Conservation (phyloP, 64 coral and sea anemone genomes). For the Actinia tenebrosa region DNA sequence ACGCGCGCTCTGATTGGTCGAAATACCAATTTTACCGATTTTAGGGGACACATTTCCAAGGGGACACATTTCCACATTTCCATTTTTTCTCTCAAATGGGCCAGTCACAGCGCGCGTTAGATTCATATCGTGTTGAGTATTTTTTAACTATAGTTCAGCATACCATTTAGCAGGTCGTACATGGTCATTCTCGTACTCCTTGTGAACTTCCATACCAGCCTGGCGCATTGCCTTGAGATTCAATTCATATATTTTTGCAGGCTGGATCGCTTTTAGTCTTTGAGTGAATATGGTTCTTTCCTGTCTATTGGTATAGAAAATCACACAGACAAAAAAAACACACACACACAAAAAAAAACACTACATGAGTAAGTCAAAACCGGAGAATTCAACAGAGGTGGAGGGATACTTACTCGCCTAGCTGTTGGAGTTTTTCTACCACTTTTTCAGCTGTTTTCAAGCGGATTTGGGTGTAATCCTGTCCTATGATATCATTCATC, state of each 20-base stretch:
- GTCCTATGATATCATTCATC: conserved; percentile 33
- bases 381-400: too few species aligned
- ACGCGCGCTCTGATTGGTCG: too few species aligned
- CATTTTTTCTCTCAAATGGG: too few species aligned
- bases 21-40: too few species aligned
- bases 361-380: too few species aligned
- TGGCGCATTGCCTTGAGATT: conserved; percentile 23
- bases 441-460: conserved; percentile 50
- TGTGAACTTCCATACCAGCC: conserved; percentile 31
- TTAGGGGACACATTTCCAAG: too few species aligned
- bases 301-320: conserved; percentile 17
- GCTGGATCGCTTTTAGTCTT: conserved; percentile 32
- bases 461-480: conserved; percentile 48
- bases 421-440: conserved; percentile 32
- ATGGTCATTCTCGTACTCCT: conserved; percentile 41
- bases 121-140: background rate
- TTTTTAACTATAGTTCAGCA: background rate
- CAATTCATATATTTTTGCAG: conserved; percentile 21
- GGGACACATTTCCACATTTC: too few species aligned
- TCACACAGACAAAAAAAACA: background rate
- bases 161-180: conserved; percentile 54
- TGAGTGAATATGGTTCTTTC: conserved; percentile 34
- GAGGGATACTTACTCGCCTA: background rate
- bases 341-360: background rate
- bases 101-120: too few species aligned